Conservation (phyloP, 2,888 invertebrate genomes). For the Eulithis prunata region DNA sequence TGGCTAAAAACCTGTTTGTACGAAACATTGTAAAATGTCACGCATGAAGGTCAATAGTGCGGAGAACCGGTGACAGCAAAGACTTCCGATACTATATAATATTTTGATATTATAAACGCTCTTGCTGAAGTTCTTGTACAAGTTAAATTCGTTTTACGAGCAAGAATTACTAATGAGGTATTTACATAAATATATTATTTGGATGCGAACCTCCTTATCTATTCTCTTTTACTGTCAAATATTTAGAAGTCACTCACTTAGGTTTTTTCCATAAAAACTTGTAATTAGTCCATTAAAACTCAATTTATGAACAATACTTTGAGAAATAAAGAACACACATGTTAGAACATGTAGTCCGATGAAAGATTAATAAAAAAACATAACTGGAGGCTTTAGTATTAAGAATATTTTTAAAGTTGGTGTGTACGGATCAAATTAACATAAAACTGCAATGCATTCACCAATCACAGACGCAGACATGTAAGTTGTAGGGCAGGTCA, state of each 20-base stretch:
- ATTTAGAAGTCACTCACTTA: too few species aligned
- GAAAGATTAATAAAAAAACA: too few species aligned
- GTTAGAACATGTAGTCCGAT: too few species aligned
- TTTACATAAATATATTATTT: not conserved
- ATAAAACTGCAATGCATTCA: conserved; percentile 63
- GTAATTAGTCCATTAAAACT: not conserved
- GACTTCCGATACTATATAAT: conserved; percentile 52
- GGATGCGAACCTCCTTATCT: too few species aligned
- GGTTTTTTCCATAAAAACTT: not conserved
- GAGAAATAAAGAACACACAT: not conserved
- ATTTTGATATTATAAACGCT: conserved; percentile 18
- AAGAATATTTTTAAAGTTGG: conserved; percentile 16
- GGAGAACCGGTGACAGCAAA: conserved; percentile 54
- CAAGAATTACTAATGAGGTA: not conserved
- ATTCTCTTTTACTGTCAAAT: too few species aligned
- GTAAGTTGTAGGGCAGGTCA: conserved; percentile 82
- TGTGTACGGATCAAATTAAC: conserved; percentile 50
- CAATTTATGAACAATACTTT: not conserved
- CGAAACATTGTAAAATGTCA: conserved; percentile 62
- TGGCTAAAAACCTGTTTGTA: conserved; percentile 57
- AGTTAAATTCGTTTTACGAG: not conserved
- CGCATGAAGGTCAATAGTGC: conserved; percentile 64
- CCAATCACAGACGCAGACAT: conserved; percentile 66
- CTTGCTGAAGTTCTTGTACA: not conserved
- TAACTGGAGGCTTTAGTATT: too few species aligned